phyloP scores from a whole-genome alignment of 2,797 vertebrate genomes.

The Liparis tanakae region DNA sequence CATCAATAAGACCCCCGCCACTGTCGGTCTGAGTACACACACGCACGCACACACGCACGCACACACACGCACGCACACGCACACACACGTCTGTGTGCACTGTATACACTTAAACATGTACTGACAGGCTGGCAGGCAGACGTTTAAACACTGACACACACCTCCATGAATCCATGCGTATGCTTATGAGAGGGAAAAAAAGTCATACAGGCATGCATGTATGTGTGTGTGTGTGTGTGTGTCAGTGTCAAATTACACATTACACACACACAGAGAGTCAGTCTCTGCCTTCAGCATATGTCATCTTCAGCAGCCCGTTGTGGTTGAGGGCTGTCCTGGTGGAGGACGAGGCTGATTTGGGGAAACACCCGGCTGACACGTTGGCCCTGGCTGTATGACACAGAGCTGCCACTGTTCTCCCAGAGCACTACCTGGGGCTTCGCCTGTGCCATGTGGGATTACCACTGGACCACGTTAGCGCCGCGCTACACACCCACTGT shows the following conservation, averaged over 20 bases:
- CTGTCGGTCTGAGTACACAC: constrained; percentile 39
- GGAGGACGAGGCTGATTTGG: constrained; percentile 55
- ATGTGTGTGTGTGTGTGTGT: not conserved
- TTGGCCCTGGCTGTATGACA: constrained; percentile 63
- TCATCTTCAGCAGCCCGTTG: constrained; percentile 71
- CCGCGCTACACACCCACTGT: constrained; percentile 64
- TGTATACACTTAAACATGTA: constrained; percentile 44
- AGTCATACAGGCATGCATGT: constrained; percentile 8
- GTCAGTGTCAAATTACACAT: constrained; percentile 55
- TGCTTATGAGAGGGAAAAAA: constrained; percentile 34
- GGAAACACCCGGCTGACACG: constrained; percentile 74
- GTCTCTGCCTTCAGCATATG: constrained; percentile 76
- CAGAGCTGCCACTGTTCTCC: constrained; percentile 64
- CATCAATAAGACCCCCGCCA: constrained; percentile 60
- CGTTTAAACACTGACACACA: constrained; percentile 46
- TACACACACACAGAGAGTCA: constrained; percentile 49
- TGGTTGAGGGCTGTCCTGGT: constrained; percentile 72
- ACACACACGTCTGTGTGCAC: constrained; percentile 17
- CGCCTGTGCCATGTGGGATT: constrained; percentile 76
- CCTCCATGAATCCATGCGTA: constrained; percentile 38
- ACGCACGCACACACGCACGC: constrained; percentile 49
- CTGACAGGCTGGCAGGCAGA: constrained; percentile 49
- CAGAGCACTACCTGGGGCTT: constrained; percentile 78
- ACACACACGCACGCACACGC: constrained; percentile 48
- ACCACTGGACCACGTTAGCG: constrained; percentile 69